Evolutionary conservation across 2,888 invertebrate genomes (phyloP), one percentile per base, ranked within the genome.

Genomic region (Cephus rjabovi): DNA sequence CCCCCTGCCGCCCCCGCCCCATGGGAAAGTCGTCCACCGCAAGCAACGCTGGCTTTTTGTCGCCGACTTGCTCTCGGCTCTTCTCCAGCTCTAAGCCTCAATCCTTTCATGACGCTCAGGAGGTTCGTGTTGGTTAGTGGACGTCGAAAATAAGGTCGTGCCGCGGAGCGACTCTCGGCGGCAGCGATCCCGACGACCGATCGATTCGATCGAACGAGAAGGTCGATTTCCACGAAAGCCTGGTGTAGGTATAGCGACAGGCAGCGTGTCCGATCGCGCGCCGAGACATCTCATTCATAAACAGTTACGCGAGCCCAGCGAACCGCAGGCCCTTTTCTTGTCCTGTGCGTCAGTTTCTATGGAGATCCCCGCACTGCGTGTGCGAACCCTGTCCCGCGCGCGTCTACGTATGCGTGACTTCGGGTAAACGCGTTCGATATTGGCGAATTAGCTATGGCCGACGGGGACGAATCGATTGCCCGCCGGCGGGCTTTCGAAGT

Each of bases 21-120:
- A 90, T 90, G 90, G 89, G 90, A 90, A 90, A 90, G 89, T 90
- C 89, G 87, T 89, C 85, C 87, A 87, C 86, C 84, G 86, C 86
- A 85, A 86, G 83, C 82, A 31, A 34, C 33, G 71, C 71, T 77
- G 74, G 40, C 69, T 70, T 75, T 77, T 31, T 56, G 30, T 75
- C 34, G 30, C 69, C 37, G 30, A 3, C 35, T 56, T 81, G 79
- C 83, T 80, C 78, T 81, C 80, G 76, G 76, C 75, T 81, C 82
- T 84, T 83, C 83, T 85, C 81, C 71, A 9, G 71, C 71, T 71
- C 71, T 71, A 71, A 71, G 71, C 71, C 71, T 31, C 15, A 23
- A 31, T 71, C 71, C 34, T 34, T 34, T 71, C 71, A 56, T 56
- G 56, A 56, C 56, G 56, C 23, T 56, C 56, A 9, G 56, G 56